phyloP scores from a whole-genome alignment of 1,140 invertebrate genomes.

The Caenorhabditis briggsae region DNA sequence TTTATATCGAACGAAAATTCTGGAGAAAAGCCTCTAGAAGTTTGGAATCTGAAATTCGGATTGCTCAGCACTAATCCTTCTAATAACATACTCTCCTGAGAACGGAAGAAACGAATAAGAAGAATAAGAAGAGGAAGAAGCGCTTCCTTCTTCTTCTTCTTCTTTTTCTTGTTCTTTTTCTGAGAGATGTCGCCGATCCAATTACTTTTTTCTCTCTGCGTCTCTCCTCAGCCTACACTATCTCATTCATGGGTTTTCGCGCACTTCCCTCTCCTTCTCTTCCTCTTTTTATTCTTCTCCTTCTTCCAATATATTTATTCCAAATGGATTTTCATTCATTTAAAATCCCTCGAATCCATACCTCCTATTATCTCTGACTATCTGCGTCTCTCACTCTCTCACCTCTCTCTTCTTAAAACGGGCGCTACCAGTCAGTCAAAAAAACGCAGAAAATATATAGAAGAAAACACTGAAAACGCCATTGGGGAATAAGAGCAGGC shows the following conservation, averaged over 20 bases:
- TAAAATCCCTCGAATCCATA: no score
- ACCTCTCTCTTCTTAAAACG: background rate
- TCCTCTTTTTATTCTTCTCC: background rate
- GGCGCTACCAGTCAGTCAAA: background rate
- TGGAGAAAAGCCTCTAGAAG: background rate
- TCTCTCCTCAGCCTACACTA: background rate
- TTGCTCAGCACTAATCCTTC: no score
- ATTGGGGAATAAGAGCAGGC: background rate
- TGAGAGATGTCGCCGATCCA: slow-evolving; percentile 41
- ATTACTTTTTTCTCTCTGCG: slow-evolving; percentile 44
- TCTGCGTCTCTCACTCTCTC: background rate
- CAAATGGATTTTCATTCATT: background rate
- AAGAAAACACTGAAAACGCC: background rate
- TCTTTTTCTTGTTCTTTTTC: no score
- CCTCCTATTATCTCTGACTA: background rate
- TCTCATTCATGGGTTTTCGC: background rate
- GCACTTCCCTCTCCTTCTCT: background rate
- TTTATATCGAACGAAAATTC: background rate
- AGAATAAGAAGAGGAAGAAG: slow-evolving; percentile 41
- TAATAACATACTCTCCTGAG: no score
- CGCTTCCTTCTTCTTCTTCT: background rate
- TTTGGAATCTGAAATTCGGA: background rate
- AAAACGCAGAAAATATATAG: background rate
- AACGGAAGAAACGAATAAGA: background rate
- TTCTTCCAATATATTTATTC: background rate